Evolutionary conservation across 2,888 invertebrate species (phyloP).

Genomic region (Campoplex capitator): DNA sequence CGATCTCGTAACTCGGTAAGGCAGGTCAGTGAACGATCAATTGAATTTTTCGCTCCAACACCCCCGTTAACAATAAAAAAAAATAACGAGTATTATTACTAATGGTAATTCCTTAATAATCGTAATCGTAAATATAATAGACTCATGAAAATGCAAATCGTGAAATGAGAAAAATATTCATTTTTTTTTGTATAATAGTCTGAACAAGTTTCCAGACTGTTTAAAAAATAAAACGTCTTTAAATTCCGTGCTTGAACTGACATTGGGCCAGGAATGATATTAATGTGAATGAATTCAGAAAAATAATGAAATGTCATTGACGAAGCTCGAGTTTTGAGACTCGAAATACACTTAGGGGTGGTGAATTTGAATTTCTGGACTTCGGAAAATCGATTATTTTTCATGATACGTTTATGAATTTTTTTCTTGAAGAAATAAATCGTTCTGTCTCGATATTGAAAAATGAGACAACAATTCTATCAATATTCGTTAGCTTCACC

Average conservation of each 20-base stretch:
- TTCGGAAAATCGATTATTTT: neutral
- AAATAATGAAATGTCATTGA: neutral
- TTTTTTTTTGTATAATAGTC: neutral
- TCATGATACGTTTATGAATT: neutral
- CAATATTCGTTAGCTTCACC: neutral
- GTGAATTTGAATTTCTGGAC: too few relatives aligned
- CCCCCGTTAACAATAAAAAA: neutral
- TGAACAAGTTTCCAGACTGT: neutral
- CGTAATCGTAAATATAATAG: neutral
- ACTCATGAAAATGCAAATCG: neutral
- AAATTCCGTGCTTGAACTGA: neutral
- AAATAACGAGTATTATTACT: neutral
- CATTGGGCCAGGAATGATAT: neutral
- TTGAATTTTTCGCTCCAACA: conserved; percentile 59
- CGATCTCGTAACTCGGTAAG: conserved; percentile 66
- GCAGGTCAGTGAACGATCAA: conserved; percentile 74
- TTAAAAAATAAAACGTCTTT: neutral
- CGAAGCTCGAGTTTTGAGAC: neutral
- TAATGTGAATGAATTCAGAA: neutral
- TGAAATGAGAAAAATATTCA: neutral
- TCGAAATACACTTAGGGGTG: too few relatives aligned
- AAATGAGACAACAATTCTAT: neutral
- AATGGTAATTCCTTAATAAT: neutral
- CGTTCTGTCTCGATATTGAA: neutral
- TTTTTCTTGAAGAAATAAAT: too few relatives aligned